phyloP scores from a whole-genome alignment of 2,888 invertebrate species.

The Patella caerulea region DNA sequence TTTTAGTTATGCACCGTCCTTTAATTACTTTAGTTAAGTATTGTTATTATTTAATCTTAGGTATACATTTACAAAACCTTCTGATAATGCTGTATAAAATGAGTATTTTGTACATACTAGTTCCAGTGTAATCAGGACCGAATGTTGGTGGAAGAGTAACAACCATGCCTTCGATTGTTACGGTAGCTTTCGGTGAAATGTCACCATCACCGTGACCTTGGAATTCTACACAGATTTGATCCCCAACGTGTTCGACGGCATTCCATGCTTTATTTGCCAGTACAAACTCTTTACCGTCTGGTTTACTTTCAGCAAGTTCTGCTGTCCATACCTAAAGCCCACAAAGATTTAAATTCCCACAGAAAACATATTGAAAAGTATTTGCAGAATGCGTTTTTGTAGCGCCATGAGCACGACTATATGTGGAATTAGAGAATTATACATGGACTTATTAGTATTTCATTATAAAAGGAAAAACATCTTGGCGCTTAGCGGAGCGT shows the following conservation, averaged over 20 bases:
- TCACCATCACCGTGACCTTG: conserved; percentile 8
- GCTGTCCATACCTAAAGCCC: conserved; percentile 23
- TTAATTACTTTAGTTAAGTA: too few species aligned
- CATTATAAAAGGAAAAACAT: too few species aligned
- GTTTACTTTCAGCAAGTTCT: neutral
- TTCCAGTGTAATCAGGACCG: neutral
- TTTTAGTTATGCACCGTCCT: too few species aligned
- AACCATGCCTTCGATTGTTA: conserved; percentile 15
- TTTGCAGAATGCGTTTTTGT: neutral
- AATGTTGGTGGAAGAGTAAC: conserved; percentile 8
- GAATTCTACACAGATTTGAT: conserved; percentile 13
- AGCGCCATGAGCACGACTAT: too few species aligned
- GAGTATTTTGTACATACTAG: neutral
- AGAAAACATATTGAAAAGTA: too few species aligned
- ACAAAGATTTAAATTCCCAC: too few species aligned
- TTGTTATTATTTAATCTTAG: too few species aligned
- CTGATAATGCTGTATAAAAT: too few species aligned
- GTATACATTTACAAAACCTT: too few species aligned
- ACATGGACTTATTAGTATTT: too few species aligned
- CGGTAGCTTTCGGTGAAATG: conserved; percentile 18
- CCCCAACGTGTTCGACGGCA: conserved; percentile 12
- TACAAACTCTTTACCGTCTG: conserved; percentile 13
- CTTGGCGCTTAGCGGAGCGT: too few species aligned
- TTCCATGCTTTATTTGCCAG: conserved; percentile 27
- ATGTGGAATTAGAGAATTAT: too few species aligned